Evolutionary conservation across 2,113 vertebrate species (phyloP).

Genomic region (Gasterosteus aculeatus): DNA sequence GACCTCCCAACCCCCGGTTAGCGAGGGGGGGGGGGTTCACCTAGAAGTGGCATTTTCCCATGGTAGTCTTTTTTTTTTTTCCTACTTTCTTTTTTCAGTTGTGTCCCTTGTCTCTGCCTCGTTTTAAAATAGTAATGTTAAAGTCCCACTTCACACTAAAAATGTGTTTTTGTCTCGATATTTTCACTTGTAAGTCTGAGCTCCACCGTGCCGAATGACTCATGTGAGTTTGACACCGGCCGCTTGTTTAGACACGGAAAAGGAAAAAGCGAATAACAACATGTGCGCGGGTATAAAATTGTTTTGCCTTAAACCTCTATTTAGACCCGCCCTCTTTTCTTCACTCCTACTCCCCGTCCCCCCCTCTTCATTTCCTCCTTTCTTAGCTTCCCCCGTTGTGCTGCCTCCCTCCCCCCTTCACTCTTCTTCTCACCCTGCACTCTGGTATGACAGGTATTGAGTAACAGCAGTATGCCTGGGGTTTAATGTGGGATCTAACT

Average conservation of each 20-base stretch:
- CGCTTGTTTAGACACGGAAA: background rate
- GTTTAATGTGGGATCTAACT: constrained; percentile 32
- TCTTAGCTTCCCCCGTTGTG: constrained; percentile 7
- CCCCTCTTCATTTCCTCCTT: constrained; percentile 5
- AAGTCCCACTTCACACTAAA: background rate
- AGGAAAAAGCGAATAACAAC: background rate
- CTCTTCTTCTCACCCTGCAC: constrained; percentile 22
- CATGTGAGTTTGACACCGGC: background rate
- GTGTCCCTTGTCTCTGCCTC: background rate
- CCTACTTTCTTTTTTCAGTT: background rate
- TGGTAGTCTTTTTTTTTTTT: background rate
- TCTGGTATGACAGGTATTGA: constrained; percentile 66
- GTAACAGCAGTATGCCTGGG: constrained; percentile 59
- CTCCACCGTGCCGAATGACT: background rate
- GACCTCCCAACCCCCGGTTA: constrained; percentile 25
- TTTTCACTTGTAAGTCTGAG: background rate
- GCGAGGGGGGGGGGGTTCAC: constrained; percentile 26
- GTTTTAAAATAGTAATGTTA: background rate
- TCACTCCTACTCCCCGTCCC: background rate
- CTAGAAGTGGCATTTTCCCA: constrained; percentile 43
- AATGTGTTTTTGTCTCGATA: background rate
- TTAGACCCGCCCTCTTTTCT: background rate
- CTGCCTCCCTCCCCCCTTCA: constrained; percentile 18
- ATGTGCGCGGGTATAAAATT: background rate
- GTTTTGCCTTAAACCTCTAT: background rate